These are phyloP conservation scores for Chiloscyllium punctatum DNA, from an alignment of 2,797 vertebrate species.

Conservation along the genomic window DNA sequence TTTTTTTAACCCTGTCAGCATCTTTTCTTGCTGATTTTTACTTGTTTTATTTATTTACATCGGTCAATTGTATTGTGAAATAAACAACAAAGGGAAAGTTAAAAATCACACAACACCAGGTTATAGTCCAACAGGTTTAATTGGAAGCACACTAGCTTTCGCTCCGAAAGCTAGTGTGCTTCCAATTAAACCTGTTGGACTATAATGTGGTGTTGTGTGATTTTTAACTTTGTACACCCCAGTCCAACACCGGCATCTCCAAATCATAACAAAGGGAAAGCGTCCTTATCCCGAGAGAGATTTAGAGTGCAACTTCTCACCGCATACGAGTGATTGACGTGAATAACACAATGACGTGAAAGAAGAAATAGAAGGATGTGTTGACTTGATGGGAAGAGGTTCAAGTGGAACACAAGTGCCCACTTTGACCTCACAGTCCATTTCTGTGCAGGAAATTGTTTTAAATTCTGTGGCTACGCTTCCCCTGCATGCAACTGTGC, in stretches of 20 bases:
- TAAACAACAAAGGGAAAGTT: background rate
- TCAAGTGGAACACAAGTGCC: background rate
- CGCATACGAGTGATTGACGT: background rate
- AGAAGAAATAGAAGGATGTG: background rate
- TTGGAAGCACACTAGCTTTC: no score
- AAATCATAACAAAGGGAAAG: background rate
- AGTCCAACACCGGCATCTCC: no score
- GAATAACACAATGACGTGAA: background rate
- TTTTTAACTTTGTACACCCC: no score
- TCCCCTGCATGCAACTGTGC: background rate
- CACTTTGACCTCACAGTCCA: background rate
- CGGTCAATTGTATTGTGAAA: background rate
- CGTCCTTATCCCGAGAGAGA: background rate
- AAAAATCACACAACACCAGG: no score
- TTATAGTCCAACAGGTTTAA: no score
- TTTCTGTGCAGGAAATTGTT: background rate
- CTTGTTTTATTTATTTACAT: background rate
- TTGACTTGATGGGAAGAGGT: background rate
- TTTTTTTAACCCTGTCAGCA: background rate
- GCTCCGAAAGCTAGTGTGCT: no score
- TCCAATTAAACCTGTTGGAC: no score
- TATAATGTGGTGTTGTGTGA: no score
- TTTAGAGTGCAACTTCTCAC: background rate
- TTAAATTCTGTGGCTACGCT: background rate
- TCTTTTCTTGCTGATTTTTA: background rate